Evolutionary conservation across 1,140 invertebrate genomes (phyloP), one percentile per base, ranked within the genome.

Genomic region (Drosophila takahashii): DNA sequence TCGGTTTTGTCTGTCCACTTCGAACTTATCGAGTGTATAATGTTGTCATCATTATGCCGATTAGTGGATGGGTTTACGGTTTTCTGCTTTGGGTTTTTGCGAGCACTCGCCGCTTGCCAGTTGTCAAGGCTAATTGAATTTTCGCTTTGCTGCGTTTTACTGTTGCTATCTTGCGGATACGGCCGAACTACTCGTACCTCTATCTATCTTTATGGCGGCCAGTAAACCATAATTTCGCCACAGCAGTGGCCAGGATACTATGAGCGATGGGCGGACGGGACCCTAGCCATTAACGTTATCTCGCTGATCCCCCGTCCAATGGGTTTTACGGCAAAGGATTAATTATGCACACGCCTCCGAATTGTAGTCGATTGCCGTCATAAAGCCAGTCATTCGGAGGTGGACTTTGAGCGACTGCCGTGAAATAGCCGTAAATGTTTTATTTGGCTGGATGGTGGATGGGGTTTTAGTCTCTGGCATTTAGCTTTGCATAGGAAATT

Each of bases 71-170:
- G 47, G 53, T 39, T 61, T 39, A 16, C 32, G 52, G 9, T 54
- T 36, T 34, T 3, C 0, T 11, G 10, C 1, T n/a, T 36, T 10
- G 1, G 7, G 15, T 5, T 1, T 42, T 16, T 7, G 48, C 15
- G 45, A n/a, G n/a, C n/a, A 41, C 22, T 27, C 11, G 18, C 18
- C 48, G 16, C 11, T 42, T 45, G 50, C 53, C 48, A 54, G 61
- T 59, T 75, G 79, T 67, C 76, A 87, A 87, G 83, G 84, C 70
- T 87, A 87, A 87, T 89, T 87, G 84, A 87, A 87, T 87, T 83
- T 74, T 67, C 65, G 54, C n/a, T n/a, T n/a, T n/a, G n/a, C n/a
- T n/a, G n/a, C n/a, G n/a, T n/a, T n/a, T n/a, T 32, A 45, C 77
- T 66, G 60, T 81, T 67, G 41, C 62, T 79, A 87, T 76, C 79